Percentiles rank a stretch among this genome's conserved stretches.
Conservation (phyloP, 2,797 vertebrate genomes). For the Rhinatrema bivittatum region DNA sequence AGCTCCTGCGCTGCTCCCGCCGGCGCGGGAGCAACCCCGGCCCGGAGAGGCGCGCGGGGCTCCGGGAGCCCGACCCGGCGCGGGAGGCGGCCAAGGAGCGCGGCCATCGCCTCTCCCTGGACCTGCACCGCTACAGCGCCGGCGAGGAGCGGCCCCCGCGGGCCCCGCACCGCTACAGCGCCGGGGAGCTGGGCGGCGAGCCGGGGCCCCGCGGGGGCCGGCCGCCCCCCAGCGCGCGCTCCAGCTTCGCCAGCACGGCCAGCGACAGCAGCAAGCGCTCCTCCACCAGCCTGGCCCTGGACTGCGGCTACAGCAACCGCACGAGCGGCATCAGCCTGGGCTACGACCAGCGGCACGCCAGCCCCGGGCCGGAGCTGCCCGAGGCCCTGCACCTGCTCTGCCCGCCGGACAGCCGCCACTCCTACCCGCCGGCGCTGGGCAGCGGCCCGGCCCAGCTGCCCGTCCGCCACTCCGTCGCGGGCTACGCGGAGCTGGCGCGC, state of each 20-base stretch:
- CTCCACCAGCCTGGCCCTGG: too few relatives aligned
- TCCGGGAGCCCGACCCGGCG: conserved; percentile 13
- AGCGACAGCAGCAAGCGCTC: conserved; percentile 60
- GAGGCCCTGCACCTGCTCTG: conserved; percentile 27
- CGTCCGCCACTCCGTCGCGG: conserved; percentile 49
- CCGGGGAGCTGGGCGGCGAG: too few relatives aligned
- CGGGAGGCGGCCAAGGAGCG: conserved; percentile 25
- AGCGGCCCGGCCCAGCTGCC: conserved; percentile 48
- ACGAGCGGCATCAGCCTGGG: conserved; percentile 85
- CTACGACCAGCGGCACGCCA: conserved; percentile 53
- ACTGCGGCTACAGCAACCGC: conserved; percentile 77
- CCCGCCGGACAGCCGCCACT: conserved; percentile 68
- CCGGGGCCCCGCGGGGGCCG: too few relatives aligned
- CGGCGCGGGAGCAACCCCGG: conserved; percentile 47
- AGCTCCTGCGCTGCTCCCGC: conserved; percentile 50
- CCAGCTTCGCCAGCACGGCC: conserved; percentile 77
- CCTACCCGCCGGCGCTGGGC: conserved; percentile 73
- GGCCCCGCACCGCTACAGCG: conserved; percentile 63
- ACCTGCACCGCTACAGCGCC: conserved; percentile 68
- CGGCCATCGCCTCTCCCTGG: conserved; percentile 68
- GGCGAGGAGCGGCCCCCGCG: conserved; percentile 35
- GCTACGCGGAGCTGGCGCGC: conserved; percentile 37
- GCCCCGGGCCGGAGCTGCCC: conserved; percentile 29
- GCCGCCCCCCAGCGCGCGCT: conserved; percentile 71
- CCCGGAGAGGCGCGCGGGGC: conserved; percentile 33